Evolutionary conservation across 1,140 invertebrate genomes (phyloP), one percentile per base, ranked within the genome.

Genomic region (Hermatobates lingyangjiaoensis): DNA sequence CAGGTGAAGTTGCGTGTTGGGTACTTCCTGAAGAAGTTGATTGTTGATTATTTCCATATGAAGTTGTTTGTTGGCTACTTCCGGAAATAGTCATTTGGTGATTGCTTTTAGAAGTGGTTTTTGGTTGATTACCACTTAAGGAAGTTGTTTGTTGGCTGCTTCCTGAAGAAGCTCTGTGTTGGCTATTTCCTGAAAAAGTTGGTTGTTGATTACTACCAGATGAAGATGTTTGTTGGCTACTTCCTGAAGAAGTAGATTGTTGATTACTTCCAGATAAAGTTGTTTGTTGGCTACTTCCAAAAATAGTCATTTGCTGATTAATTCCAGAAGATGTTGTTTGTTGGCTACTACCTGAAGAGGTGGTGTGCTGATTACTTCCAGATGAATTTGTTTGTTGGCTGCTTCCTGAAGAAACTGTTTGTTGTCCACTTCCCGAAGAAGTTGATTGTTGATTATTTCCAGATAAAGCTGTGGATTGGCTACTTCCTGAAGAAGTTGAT

Each of bases 161-260:
- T n/a, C n/a, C n/a, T n/a, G 49, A 45, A 23, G 34, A 38, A 26
- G 46, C 50, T 14, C 47, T 47, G 18, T 56, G 55, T 48, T 54
- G 54, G 18, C 44, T 44, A 20, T 55, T 45, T 7, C 23, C 54
- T 23, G 54, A 47, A 4, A 49, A 56, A 38, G 55, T 40, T n/a
- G 52, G 28, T 47, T 54, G 42, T 52, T 57, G 56, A 52, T 46
- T 52, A 34, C n/a, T 45, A 3, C 53, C 53, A 48, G 56, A 51
- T 2, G 55, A 51, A 34, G 50, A 48, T 14, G 52, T 51, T 20
- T 45, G 51, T 46, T 57, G 53, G 25, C 34, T 52, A 44, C 30
- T 50, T 26, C 49, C 47, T 27, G 52, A 45, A 30, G 54, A 54
- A 26, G 56, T 40, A 26, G 51, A 45, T 48, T 54, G 53, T 40